Percentiles rank a stretch among this genome's conserved stretches.
Conservation (phyloP, 2,797 vertebrate species). For the Meda fulgida region DNA sequence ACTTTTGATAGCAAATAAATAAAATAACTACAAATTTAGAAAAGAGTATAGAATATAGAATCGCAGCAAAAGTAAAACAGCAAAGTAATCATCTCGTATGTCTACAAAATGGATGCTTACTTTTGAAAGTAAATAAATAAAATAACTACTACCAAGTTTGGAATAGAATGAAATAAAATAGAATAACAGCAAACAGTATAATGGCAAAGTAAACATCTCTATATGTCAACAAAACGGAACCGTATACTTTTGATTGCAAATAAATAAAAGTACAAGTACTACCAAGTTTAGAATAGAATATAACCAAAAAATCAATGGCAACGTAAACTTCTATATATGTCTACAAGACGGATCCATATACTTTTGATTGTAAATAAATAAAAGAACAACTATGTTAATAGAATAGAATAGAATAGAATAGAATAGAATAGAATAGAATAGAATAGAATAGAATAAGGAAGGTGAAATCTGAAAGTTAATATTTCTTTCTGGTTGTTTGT, state of each 20-base stretch:
- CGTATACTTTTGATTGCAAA: neutral
- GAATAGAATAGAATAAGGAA: neutral
- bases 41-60: neutral
- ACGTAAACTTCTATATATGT: neutral
- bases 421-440: neutral
- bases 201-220: neutral
- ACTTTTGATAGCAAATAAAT: neutral
- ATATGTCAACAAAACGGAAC: neutral
- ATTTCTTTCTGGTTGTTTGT: neutral
- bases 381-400: neutral
- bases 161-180: neutral
- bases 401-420: neutral
- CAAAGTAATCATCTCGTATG: too few species aligned
- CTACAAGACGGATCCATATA: neutral
- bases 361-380: neutral
- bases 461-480: neutral
- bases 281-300: neutral
- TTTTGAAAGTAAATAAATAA: neutral
- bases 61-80: neutral
- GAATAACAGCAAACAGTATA: neutral
- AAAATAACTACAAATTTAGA: neutral
- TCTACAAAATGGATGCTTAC: neutral
- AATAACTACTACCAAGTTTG: neutral
- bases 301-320: neutral
- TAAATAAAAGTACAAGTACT: neutral